Percentiles rank a stretch among this genome's conserved stretches.
Evolutionary conservation across 2,797 vertebrate genomes (phyloP).

Genomic region (Adrianichthys oophorus): DNA sequence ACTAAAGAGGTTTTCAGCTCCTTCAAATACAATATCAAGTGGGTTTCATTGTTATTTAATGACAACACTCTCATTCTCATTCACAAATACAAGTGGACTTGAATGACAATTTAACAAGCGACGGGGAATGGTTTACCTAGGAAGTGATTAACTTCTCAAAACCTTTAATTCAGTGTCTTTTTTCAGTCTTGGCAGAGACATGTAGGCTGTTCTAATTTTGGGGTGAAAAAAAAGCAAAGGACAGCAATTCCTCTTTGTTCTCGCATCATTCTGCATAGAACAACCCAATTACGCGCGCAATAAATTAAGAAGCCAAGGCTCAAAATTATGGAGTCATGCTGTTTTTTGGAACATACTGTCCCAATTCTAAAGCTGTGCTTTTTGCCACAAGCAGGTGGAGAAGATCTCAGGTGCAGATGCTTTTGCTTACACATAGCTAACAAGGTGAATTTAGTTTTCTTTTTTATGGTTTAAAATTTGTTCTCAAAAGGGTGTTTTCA

Average conservation of each 20-base stretch:
- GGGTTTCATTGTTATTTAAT: no score
- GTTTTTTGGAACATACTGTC: background rate
- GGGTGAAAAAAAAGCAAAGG: background rate
- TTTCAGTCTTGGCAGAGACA: no score
- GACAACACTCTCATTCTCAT: no score
- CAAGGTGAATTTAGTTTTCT: background rate
- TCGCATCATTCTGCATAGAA: background rate
- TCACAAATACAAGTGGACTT: no score
- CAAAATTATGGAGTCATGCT: background rate
- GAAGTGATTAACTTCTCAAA: no score
- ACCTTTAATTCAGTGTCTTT: no score
- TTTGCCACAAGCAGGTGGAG: background rate
- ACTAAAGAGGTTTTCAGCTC: no score
- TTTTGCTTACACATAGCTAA: background rate
- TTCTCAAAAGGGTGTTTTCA: no score
- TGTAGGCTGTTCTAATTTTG: background rate
- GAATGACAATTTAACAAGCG: no score
- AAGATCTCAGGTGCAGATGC: background rate
- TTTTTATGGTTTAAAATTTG: background rate
- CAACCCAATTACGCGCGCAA: background rate
- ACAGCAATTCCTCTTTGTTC: background rate
- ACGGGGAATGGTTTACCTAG: no score
- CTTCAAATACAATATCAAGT: no score
- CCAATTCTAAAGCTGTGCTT: background rate
- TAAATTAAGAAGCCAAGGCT: background rate